These are phyloP conservation scores for Spinibarbus caldwelli DNA, from an alignment of 2,797 vertebrate species.

Conservation along the genomic window DNA sequence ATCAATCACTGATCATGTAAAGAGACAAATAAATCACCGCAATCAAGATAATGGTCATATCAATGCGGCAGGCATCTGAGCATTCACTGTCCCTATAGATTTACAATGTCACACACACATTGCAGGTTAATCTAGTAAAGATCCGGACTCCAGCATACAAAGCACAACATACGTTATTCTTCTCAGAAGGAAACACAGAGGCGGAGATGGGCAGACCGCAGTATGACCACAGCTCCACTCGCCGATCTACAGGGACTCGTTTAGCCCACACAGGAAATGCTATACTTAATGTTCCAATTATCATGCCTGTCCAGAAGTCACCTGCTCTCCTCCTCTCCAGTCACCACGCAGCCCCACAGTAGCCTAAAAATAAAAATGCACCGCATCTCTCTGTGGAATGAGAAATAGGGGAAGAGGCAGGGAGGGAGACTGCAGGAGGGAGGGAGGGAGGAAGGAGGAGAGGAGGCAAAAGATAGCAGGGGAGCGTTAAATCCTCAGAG, in stretches of 20 bases:
- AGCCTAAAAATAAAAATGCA: constrained; percentile 53
- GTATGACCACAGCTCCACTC: constrained; percentile 34
- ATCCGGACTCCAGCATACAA: not conserved
- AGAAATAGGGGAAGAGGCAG: not conserved
- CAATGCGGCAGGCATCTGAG: constrained; percentile 61
- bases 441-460: constrained; percentile 30
- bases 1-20: constrained; percentile 62
- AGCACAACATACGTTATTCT: not conserved
- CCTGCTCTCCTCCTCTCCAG: constrained; percentile 41
- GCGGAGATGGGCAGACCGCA: constrained; percentile 1
- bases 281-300: constrained; percentile 71
- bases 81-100: constrained; percentile 39
- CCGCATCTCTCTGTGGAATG: constrained; percentile 50
- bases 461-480: constrained; percentile 39
- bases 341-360: constrained; percentile 16
- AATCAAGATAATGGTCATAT: constrained; percentile 53
- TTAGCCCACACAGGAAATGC: constrained; percentile 66
- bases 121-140: not conserved
- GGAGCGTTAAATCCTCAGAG: constrained; percentile 47
- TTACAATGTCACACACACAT: not conserved
- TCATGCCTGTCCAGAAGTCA: constrained; percentile 71
- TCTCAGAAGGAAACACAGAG: not conserved
- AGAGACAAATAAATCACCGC: constrained; percentile 59
- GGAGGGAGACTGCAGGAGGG: constrained; percentile 11
- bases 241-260: constrained; percentile 64